Base-by-base conservation (phyloP, 2,113 vertebrate genomes). In the Mesoclemmys tuberculata region DNA sequence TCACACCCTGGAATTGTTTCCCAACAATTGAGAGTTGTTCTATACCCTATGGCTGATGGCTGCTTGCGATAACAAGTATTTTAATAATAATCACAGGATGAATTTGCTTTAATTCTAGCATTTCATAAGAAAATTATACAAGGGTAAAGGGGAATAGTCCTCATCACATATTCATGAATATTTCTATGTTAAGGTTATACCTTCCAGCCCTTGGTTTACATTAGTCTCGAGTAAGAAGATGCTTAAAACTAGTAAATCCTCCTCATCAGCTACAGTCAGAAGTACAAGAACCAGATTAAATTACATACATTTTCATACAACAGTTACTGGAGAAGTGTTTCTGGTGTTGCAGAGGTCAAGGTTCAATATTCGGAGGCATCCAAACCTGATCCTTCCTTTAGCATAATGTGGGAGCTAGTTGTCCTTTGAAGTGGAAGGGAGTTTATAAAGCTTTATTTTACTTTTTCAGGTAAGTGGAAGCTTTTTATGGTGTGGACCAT, bases 241-340 rank as follows among this genome's bases (percentile, higher is more conserved):
- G 54, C 2, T 18, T 93, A 87, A 94, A 96, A 94, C 90, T 75
- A 95, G 82, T 90, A 95, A 84, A 54, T 90, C 48, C 24, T 91
- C 48, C 91, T 90, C 91, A 96, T 0, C 87, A 22, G 51, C 49
- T 52, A 48, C 31, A 52, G 21, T 52, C 49, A 56, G 22, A 56
- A 56, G 55, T 10, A 56, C 24, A 61, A 29, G 58, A 31, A 13
- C 58, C 58, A 61, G 58, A 31, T 16, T n/a, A 35, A n/a, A 51
- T 24, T 80, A 35, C 31, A 49, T 52, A 80, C 49, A 24, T 78
- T 16, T 80, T 24, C 21, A 80, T 35, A 80, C 35, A 80, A 38
- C 31, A 38, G 48, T 51, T 49, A 79, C 31, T 79, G 10, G 58
- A 61, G 58, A 79, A 79, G 46, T 79, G 31, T 31, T 35, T 51